Evolutionary conservation across 2,888 invertebrate species (phyloP).

Genomic region (Metallyticus violacea): DNA sequence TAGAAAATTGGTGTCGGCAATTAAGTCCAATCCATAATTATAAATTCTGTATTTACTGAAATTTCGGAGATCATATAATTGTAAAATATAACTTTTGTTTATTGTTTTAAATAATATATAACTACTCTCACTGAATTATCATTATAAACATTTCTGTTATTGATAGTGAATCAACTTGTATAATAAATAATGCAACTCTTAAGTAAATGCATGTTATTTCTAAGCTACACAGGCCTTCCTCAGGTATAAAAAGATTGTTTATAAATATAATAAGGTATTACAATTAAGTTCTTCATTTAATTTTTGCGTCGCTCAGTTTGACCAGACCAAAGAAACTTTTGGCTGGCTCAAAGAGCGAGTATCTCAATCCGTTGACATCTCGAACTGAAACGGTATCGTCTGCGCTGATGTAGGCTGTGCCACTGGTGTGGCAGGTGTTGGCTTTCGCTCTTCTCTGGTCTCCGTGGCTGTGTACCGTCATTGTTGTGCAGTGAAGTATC

Average conservation of each 20-base stretch:
- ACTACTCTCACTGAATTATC: not conserved
- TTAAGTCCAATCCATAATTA: no score
- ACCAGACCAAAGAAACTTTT: conserved; percentile 83
- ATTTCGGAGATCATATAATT: no score
- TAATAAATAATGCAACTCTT: not conserved
- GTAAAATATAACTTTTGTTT: no score
- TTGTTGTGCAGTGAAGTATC: conserved; percentile 71
- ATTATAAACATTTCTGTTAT: not conserved
- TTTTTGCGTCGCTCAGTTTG: conserved; percentile 59
- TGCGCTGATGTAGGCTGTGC: conserved; percentile 59
- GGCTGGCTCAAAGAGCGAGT: conserved; percentile 67
- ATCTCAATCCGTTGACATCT: conserved; percentile 66
- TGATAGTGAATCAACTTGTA: not conserved
- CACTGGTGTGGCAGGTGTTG: conserved; percentile 73
- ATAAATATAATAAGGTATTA: no score
- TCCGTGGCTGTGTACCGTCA: conserved; percentile 54
- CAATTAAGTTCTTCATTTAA: not conserved
- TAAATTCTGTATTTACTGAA: no score
- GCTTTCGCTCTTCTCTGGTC: conserved; percentile 54
- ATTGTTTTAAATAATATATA: no score
- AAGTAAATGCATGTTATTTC: not conserved
- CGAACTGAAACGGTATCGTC: conserved; percentile 66
- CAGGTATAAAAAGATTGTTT: no score
- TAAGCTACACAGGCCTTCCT: no score
- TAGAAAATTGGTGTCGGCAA: no score